Evolutionary conservation across 1,140 invertebrate species (phyloP).

Genomic region (Cydia pomonella): DNA sequence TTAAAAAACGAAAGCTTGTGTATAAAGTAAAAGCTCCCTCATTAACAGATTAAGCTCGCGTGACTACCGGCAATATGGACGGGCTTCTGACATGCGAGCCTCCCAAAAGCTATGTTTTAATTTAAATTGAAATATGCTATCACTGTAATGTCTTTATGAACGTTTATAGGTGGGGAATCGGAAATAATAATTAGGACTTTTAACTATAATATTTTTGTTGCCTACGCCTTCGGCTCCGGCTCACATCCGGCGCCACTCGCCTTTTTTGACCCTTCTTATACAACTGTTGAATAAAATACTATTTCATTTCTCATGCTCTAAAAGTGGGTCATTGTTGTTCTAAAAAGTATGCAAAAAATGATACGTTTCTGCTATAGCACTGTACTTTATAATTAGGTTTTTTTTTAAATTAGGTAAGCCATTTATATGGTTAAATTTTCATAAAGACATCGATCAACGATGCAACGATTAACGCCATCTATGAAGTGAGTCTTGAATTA

Average conservation of each 20-base stretch:
- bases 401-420: neutral
- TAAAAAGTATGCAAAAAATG: no score
- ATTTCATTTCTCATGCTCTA: no score
- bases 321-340: no score
- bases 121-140: conserved; percentile 37
- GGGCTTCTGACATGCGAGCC: conserved; percentile 37
- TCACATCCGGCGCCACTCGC: no score
- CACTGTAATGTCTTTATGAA: neutral
- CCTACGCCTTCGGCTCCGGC: no score
- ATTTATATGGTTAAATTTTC: neutral
- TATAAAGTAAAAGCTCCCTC: conserved; percentile 43
- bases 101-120: conserved; percentile 42
- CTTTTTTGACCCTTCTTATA: no score
- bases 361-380: no score
- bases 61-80: conserved; percentile 42
- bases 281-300: no score
- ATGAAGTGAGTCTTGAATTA: conserved; percentile 29
- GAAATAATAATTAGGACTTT: neutral
- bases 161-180: neutral
- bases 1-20: conserved; percentile 34
- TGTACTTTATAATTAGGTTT: no score
- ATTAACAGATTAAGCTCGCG: conserved; percentile 55
- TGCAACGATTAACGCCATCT: conserved; percentile 54
- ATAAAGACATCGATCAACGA: conserved; percentile 29
- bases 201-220: no score